Evolutionary conservation across 37 sponge, comb jelly and placozoan species (phyloP).

Genomic region (Ephydatia muelleri): DNA sequence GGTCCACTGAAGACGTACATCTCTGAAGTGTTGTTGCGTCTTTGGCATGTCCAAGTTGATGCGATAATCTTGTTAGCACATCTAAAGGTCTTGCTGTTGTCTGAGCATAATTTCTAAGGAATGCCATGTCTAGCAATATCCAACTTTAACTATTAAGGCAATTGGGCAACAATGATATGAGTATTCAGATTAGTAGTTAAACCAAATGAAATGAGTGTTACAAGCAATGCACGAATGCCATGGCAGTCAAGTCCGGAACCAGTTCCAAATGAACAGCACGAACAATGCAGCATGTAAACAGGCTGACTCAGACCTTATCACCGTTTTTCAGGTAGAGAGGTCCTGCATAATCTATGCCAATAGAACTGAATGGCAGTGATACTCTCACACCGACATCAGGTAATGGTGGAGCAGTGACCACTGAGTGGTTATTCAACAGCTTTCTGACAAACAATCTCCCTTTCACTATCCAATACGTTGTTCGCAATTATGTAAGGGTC

Average conservation of each 20-base stretch:
- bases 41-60: not conserved
- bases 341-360: slow-evolving; percentile 27
- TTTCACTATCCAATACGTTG: slow-evolving; percentile 22
- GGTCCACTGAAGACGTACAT: slow-evolving; percentile 21
- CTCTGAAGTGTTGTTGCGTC: slow-evolving; percentile 13
- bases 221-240: slow-evolving; percentile 22
- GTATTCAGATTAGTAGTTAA: too few species aligned
- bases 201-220: slow-evolving; percentile 23
- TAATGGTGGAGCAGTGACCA: slow-evolving; percentile 2
- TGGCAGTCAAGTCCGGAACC: slow-evolving; percentile 25
- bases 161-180: too few species aligned
- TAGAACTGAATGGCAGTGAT: slow-evolving; percentile 12
- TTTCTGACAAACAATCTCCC: slow-evolving; percentile 29
- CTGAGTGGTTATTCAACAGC: slow-evolving; percentile 1
- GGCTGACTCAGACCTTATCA: slow-evolving; percentile 28
- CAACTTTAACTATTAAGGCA: too few species aligned
- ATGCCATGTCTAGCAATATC: slow-evolving; percentile 21
- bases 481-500: slow-evolving; percentile 29
- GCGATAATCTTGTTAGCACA: slow-evolving; percentile 3
- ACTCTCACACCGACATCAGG: slow-evolving; percentile 17
- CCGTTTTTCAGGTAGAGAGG: not conserved
- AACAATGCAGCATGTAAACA: slow-evolving; percentile 29
- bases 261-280: slow-evolving; percentile 32
- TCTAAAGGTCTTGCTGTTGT: slow-evolving; percentile 38
- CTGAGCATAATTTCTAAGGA: slow-evolving; percentile 8